Conservation (phyloP, 2,113 vertebrate genomes). For the Neogale vison region DNA sequence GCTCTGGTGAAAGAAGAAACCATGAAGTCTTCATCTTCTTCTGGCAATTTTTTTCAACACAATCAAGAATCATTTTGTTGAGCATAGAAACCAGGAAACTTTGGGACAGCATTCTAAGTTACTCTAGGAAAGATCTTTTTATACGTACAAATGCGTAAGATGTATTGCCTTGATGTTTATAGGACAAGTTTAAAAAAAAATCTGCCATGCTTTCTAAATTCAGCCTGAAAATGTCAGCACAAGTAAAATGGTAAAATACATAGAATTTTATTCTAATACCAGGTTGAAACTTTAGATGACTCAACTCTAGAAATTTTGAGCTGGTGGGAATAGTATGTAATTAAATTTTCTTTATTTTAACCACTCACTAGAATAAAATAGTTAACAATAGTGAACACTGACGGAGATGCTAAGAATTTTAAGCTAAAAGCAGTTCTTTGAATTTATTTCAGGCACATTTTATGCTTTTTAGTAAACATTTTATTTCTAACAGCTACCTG, state of each 20-base stretch:
- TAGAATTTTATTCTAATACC: neutral
- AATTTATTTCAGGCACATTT: conserved; percentile 10
- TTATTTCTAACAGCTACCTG: neutral
- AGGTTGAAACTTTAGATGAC: conserved; percentile 29
- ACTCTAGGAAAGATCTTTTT: neutral
- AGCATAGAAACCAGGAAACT: neutral
- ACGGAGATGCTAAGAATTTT: neutral
- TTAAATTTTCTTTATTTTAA: conserved; percentile 11
- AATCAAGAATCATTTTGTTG: neutral
- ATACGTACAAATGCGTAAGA: neutral
- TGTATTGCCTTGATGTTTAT: neutral
- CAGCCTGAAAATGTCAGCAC: conserved; percentile 30
- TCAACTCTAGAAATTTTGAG: neutral
- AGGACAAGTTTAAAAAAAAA: neutral
- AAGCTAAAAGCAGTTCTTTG: neutral
- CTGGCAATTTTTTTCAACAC: neutral
- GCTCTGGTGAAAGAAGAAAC: neutral
- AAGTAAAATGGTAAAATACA: neutral
- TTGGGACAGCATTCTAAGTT: neutral
- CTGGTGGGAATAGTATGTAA: neutral
- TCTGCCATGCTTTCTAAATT: neutral
- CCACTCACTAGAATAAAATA: neutral
- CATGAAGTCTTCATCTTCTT: neutral
- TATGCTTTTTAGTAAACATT: neutral
- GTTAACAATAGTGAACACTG: neutral